These are phyloP conservation scores for Meloidogyne floridensis DNA, from an alignment of 1,140 invertebrate species.

Conservation along the genomic window DNA sequence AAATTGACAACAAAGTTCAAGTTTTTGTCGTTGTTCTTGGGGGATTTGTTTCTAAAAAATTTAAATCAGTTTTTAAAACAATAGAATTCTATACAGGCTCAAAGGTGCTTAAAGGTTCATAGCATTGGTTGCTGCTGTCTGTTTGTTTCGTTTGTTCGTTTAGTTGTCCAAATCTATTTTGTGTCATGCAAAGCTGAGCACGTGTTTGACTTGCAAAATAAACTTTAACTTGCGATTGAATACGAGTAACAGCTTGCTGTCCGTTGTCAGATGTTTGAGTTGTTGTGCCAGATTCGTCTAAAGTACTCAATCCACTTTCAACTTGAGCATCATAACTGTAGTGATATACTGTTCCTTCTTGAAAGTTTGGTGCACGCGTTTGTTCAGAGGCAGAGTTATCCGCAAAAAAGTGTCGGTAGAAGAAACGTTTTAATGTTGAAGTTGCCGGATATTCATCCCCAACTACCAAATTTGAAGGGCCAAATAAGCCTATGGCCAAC, in stretches of 20 bases:
- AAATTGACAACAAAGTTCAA: conserved; percentile 33
- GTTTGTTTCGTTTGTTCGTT: conserved; percentile 30
- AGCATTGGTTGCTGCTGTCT: conserved; percentile 35
- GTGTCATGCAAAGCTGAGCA: conserved; percentile 29
- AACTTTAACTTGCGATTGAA: conserved; percentile 33
- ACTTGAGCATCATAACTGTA: no score
- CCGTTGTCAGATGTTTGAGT: no score
- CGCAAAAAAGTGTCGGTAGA: no score
- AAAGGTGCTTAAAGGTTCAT: conserved; percentile 35
- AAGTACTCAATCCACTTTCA: no score
- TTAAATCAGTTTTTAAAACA: not conserved
- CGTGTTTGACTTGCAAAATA: conserved; percentile 16
- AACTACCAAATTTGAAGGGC: no score
- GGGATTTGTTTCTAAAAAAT: conserved; percentile 16
- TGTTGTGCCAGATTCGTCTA: no score
- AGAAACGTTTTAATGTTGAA: no score
- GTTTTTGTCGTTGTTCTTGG: not conserved
- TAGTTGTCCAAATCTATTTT: conserved; percentile 34
- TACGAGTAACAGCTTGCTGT: conserved; percentile 43
- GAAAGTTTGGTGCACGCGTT: no score
- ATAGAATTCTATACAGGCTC: conserved; percentile 18
- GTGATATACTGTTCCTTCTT: no score
- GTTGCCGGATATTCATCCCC: no score
- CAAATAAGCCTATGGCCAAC: no score
- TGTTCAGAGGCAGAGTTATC: no score